Conservation (phyloP, 2,888 invertebrate species). For the Reticulitermes lucifugus region DNA sequence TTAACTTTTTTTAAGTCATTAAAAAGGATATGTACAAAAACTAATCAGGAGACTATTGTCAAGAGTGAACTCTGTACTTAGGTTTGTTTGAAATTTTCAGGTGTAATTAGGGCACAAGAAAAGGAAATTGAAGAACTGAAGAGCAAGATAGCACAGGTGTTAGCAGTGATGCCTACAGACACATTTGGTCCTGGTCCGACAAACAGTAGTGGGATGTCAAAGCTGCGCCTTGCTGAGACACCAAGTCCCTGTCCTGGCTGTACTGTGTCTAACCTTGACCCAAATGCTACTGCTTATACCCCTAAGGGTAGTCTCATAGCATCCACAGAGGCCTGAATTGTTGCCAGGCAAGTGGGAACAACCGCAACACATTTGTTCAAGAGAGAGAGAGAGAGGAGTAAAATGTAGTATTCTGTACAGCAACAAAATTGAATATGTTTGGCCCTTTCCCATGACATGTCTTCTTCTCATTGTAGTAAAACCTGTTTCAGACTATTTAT, state of each 20-base stretch:
- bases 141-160: slow-evolving; percentile 89
- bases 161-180: slow-evolving; percentile 91
- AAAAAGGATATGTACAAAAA: too few species aligned
- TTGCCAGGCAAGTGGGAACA: slow-evolving; percentile 43
- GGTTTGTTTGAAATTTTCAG: slow-evolving; percentile 64
- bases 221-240: slow-evolving; percentile 70
- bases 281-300: slow-evolving; percentile 92
- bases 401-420: slow-evolving; percentile 31
- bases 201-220: slow-evolving; percentile 67
- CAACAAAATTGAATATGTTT: slow-evolving; percentile 22
- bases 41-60: too few species aligned
- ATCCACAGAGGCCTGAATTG: slow-evolving; percentile 69
- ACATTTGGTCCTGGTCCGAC: slow-evolving; percentile 69
- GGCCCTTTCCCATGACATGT: slow-evolving; percentile 29
- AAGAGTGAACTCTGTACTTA: too few species aligned
- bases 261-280: slow-evolving; percentile 76
- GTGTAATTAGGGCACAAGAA: slow-evolving; percentile 84
- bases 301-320: slow-evolving; percentile 78
- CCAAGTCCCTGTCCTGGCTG: slow-evolving; percentile 62
- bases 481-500: background rate
- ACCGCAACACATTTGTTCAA: background rate
- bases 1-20: too few species aligned
- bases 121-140: slow-evolving; percentile 93
- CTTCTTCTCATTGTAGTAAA: background rate
- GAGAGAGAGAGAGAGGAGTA: slow-evolving; percentile 26